These are phyloP conservation scores for Choristoneura rosaceana DNA, from an alignment of 2,888 invertebrate genomes.

Conservation along the genomic window DNA sequence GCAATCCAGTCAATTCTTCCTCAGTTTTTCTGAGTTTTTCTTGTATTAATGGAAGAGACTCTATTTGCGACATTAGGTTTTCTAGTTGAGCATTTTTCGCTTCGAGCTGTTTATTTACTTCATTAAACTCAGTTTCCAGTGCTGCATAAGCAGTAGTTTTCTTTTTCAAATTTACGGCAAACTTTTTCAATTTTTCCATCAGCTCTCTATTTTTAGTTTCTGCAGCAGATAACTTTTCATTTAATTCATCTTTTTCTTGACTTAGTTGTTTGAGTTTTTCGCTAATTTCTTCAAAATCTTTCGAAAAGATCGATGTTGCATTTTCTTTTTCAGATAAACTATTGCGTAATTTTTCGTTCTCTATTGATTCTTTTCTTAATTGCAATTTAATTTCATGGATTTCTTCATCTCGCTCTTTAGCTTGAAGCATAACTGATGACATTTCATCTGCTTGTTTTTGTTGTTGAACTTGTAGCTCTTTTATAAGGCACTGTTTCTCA, in stretches of 20 bases:
- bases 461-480: conserved; percentile 76
- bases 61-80: conserved; percentile 67
- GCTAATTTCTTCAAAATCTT: conserved; percentile 74
- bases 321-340: conserved; percentile 84
- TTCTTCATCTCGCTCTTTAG: conserved; percentile 85
- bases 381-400: conserved; percentile 82
- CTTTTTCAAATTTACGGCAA: conserved; percentile 91
- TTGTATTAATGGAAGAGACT: conserved; percentile 68
- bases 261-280: conserved; percentile 69
- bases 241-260: conserved; percentile 72
- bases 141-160: conserved; percentile 88
- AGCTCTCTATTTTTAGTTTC: conserved; percentile 89
- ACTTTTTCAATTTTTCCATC: conserved; percentile 91
- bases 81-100: conserved; percentile 66
- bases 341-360: conserved; percentile 87
- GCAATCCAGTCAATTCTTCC: conserved; percentile 69
- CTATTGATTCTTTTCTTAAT: conserved; percentile 86
- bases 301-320: conserved; percentile 74
- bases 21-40: conserved; percentile 74
- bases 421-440: conserved; percentile 72
- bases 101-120: conserved; percentile 67
- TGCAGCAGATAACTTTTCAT: conserved; percentile 67
- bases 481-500: conserved; percentile 76
- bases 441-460: conserved; percentile 80
- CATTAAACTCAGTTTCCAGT: conserved; percentile 83